phyloP scores from a whole-genome alignment of 2,797 vertebrate genomes.

The Sarcophilus harrisii region DNA sequence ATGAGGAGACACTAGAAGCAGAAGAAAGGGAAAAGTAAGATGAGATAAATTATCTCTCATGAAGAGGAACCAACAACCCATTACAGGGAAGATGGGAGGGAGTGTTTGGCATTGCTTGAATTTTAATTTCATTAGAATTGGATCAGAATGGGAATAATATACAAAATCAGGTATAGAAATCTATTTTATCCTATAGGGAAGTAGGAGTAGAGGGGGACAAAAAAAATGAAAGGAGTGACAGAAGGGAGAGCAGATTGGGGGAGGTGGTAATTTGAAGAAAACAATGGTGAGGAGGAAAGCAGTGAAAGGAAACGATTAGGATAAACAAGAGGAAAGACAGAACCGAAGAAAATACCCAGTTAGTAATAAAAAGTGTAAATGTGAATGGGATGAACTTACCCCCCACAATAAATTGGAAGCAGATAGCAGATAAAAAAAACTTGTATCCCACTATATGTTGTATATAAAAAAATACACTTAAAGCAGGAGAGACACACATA shows the following conservation, averaged over 20 bases:
- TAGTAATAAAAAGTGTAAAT: neutral
- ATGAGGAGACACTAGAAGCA: no score
- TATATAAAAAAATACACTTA: neutral
- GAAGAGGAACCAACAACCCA: neutral
- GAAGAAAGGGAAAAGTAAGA: neutral
- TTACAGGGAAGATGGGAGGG: neutral
- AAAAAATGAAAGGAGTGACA: neutral
- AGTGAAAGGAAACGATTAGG: neutral
- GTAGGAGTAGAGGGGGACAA: neutral
- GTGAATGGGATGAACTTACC: neutral
- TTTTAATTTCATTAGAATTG: neutral
- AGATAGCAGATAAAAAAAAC: neutral
- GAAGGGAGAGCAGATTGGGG: neutral
- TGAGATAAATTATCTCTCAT: neutral
- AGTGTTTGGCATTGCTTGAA: neutral
- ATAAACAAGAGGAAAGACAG: neutral
- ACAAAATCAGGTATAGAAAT: no score
- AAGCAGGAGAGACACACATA: neutral
- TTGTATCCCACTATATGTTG: neutral
- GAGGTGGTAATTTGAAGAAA: neutral
- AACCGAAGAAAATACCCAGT: neutral
- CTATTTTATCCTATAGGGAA: no score
- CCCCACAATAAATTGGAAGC: neutral
- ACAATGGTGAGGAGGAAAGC: neutral
- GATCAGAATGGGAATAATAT: neutral